Conservation (phyloP, 1,140 invertebrate genomes). For the Popillia japonica region DNA sequence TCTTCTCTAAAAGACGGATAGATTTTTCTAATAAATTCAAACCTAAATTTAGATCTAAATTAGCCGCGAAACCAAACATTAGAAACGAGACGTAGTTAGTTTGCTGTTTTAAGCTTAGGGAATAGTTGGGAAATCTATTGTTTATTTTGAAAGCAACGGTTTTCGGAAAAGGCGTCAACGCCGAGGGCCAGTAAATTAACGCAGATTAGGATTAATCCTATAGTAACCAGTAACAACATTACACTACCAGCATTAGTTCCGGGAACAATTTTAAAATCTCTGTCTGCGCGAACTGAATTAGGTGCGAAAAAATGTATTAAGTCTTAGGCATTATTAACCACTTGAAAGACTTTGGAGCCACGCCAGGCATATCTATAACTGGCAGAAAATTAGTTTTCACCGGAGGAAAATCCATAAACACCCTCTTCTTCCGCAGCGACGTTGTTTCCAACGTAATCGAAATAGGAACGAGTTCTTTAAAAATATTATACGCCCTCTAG, state of each 20-base stretch:
- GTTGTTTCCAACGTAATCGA: neutral
- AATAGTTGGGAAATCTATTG: neutral
- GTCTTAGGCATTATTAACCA: neutral
- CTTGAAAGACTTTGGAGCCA: neutral
- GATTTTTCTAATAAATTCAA: neutral
- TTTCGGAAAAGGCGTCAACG: neutral
- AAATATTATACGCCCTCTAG: neutral
- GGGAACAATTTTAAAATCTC: too few relatives aligned
- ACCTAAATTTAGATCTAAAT: too few relatives aligned
- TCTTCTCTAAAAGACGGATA: neutral
- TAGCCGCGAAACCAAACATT: neutral
- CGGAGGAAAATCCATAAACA: constrained; percentile 1
- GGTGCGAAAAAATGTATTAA: neutral
- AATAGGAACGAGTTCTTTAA: neutral
- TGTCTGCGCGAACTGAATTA: too few relatives aligned
- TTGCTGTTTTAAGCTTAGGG: neutral
- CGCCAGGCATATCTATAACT: neutral
- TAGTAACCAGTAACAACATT: too few relatives aligned
- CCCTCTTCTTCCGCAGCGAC: neutral
- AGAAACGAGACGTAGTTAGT: neutral
- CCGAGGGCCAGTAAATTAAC: too few relatives aligned
- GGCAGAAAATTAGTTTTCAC: constrained; percentile 6
- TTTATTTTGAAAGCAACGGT: neutral
- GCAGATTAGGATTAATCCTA: too few relatives aligned
- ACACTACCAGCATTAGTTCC: too few relatives aligned